Evolutionary conservation across 2,888 invertebrate genomes (phyloP), one percentile per base, ranked within the genome.

Genomic region (Heliconius erato): DNA sequence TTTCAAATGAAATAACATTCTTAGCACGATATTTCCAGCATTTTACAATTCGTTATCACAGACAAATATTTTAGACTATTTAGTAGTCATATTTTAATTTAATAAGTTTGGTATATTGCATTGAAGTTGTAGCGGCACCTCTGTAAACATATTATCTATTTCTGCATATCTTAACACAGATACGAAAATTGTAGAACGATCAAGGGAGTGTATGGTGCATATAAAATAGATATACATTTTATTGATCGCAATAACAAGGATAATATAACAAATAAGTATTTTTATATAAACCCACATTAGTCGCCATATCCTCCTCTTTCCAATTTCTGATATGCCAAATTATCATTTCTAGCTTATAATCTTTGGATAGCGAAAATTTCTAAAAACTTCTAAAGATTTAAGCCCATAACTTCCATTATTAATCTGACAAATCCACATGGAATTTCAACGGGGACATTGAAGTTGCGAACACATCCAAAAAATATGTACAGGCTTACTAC

Each of bases 141-240:
- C 76, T 82, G 44, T 65, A 54, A 16, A 63, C 32, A 74, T 26
- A 54, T 81, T 83, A 83, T 83, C 49, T 77, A 28, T 67, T 79
- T 79, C 76, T 79, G 59, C 76, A 80, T 79, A 54, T 83, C 49
- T 82, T 74, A 79, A 84, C 81, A 83, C 83, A 85, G 86, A 88
- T 87, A 87, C 76, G 83, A 83, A 90, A 91, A 91, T 91, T 90
- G 91, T 91, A 91, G 89, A 91, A 91, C 91, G 87, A 90, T 92
- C 93, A 92, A 93, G 92, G 91, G 93, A 92, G 91, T 92, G 91
- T 91, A 40, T 79, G 90, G 88, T 89, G 91, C 89, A 91, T 91
- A 89, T 91, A 91, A 91, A 91, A 90, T 88, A 88, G 87, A 83
- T 85, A 86, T 88, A 7, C 23, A 54, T 87, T 86, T 88, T 80